phyloP scores from a whole-genome alignment of 1,140 invertebrate species.

The Eupristina koningsbergeri region DNA sequence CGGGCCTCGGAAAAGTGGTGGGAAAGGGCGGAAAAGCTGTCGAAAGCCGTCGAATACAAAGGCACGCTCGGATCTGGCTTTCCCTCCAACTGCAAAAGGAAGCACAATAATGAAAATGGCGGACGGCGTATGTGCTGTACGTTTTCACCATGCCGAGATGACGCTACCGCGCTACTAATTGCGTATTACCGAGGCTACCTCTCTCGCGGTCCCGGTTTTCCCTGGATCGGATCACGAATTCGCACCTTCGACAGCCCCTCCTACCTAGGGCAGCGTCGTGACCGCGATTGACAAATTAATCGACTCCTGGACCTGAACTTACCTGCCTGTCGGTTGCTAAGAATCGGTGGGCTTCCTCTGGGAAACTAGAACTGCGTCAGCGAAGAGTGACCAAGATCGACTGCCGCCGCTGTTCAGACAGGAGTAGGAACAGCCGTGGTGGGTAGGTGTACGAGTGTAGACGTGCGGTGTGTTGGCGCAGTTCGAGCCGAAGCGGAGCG shows the following conservation, averaged over 20 bases:
- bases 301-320: no score
- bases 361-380: slow-evolving; percentile 29
- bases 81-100: slow-evolving; percentile 70
- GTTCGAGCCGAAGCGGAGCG: slow-evolving; percentile 8
- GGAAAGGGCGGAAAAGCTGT: background rate
- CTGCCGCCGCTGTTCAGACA: slow-evolving; percentile 25
- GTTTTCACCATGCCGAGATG: slow-evolving; percentile 59
- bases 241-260: no score
- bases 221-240: no score
- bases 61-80: slow-evolving; percentile 52
- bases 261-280: no score
- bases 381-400: slow-evolving; percentile 43
- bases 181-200: background rate
- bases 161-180: slow-evolving; percentile 54
- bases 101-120: slow-evolving; percentile 70
- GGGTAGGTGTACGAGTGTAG: background rate
- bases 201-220: background rate
- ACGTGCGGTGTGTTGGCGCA: background rate
- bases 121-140: slow-evolving; percentile 53
- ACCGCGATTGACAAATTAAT: no score
- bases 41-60: background rate
- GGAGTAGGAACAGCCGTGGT: slow-evolving; percentile 5
- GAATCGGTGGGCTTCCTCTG: background rate
- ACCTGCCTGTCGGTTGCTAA: slow-evolving; percentile 11
- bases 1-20: background rate